phyloP scores from a whole-genome alignment of 2,113 vertebrate species.

The Phainopepla nitens region DNA sequence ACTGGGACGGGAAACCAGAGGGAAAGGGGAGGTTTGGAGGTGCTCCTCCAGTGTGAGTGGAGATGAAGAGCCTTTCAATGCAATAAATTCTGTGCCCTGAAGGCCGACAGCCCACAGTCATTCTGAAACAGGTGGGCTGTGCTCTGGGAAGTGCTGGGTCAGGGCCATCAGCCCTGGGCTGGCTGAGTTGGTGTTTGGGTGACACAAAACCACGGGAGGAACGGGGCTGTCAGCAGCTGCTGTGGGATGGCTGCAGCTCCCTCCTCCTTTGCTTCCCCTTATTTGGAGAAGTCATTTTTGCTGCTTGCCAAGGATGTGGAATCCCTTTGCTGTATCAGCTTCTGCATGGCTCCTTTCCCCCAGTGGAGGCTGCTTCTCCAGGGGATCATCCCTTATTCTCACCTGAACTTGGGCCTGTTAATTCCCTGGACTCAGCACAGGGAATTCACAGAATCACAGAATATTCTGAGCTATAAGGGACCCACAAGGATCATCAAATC shows the following conservation, averaged over 20 bases:
- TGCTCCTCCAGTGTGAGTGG: accelerated
- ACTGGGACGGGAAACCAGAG: not conserved
- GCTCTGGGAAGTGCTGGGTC: not conserved
- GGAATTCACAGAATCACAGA: not conserved
- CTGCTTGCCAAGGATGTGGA: not conserved
- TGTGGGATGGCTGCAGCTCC: accelerated
- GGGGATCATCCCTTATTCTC: not conserved
- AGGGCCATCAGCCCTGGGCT: accelerated
- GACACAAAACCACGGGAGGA: not conserved
- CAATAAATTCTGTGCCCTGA: accelerated
- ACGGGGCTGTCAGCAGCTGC: accelerated
- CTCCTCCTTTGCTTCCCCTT: not conserved
- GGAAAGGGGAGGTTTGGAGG: not conserved
- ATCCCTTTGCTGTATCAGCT: not conserved
- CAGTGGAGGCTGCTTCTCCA: not conserved
- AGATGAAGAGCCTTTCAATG: not conserved
- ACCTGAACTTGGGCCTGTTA: not conserved
- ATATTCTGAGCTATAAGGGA: not conserved
- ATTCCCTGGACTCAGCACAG: not conserved
- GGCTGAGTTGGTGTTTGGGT: not conserved
- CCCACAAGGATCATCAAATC: not conserved
- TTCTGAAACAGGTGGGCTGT: not conserved
- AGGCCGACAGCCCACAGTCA: accelerated
- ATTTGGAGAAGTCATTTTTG: not conserved
- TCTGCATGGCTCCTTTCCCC: not conserved